Conservation (phyloP, 2,888 invertebrate genomes). For the Synergus gifuensis region DNA sequence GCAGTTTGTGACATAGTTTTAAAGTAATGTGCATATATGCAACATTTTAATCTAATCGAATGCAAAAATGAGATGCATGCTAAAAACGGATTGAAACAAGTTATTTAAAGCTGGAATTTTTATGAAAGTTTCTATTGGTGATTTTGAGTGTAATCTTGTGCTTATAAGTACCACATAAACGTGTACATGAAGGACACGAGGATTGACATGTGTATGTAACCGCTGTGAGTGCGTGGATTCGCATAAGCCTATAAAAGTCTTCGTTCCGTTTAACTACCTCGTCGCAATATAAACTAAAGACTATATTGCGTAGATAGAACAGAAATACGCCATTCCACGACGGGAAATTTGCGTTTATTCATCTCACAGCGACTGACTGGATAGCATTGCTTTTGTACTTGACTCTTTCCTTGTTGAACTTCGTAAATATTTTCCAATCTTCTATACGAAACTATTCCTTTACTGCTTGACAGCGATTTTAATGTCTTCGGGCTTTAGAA, state of each 20-base stretch:
- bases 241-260: constrained; percentile 72
- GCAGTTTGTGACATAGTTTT: too few species aligned
- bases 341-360: constrained; percentile 43
- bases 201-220: constrained; percentile 30
- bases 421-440: background rate
- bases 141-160: constrained; percentile 8
- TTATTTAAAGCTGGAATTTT: constrained; percentile 42
- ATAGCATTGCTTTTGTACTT: background rate
- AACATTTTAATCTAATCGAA: too few species aligned
- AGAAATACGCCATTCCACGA: constrained; percentile 66
- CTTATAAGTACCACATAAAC: constrained; percentile 26
- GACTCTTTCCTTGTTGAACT: background rate
- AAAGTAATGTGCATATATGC: too few species aligned
- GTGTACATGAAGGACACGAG: constrained; percentile 7
- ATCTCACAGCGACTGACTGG: background rate
- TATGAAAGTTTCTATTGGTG: background rate
- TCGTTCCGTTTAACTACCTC: constrained; percentile 71
- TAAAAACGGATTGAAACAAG: background rate
- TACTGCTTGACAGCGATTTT: background rate
- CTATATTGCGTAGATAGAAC: constrained; percentile 71
- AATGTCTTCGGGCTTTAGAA: background rate
- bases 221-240: constrained; percentile 37
- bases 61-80: background rate
- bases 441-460: background rate
- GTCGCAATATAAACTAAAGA: constrained; percentile 70